These are phyloP conservation scores for Cynopterus sphinx DNA, from an alignment of 2,797 vertebrate species.

Conservation along the genomic window DNA sequence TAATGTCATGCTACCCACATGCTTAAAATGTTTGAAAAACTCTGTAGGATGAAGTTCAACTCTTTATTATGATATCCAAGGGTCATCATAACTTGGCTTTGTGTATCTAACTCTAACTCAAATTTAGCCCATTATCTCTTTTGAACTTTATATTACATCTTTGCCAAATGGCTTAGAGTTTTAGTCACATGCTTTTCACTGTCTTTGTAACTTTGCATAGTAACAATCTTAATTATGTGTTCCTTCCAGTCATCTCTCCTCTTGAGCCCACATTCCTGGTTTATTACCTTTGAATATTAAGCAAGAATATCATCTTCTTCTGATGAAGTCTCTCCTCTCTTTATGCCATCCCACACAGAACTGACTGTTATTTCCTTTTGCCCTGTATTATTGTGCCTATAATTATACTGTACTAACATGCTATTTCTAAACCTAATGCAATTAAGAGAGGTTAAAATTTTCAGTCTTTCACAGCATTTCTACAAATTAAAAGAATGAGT, in stretches of 20 bases:
- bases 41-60: not conserved
- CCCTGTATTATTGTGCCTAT: not conserved
- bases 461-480: not conserved
- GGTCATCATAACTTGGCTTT: not conserved
- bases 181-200: not conserved
- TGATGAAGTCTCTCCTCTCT: not conserved
- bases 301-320: not conserved
- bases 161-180: not conserved
- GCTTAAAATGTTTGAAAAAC: not conserved
- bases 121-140: not conserved
- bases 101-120: not conserved
- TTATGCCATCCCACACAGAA: not conserved
- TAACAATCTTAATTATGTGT: not conserved
- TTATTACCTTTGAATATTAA: not conserved
- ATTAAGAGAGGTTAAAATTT: not conserved
- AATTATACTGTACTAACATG: not conserved
- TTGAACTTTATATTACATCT: not conserved
- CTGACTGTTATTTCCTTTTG: not conserved
- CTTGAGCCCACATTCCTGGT: not conserved
- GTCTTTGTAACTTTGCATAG: not conserved
- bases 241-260: not conserved
- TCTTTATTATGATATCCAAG: not conserved
- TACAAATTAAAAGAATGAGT: slow-evolving; percentile 7
- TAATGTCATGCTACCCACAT: not conserved
- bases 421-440: not conserved